A percentile compares a stretch with the other conserved stretches of the same genome.
These are phyloP conservation scores for Phoxinus dragarum DNA, from an alignment of 2,797 vertebrate species.

Conservation along the genomic window DNA sequence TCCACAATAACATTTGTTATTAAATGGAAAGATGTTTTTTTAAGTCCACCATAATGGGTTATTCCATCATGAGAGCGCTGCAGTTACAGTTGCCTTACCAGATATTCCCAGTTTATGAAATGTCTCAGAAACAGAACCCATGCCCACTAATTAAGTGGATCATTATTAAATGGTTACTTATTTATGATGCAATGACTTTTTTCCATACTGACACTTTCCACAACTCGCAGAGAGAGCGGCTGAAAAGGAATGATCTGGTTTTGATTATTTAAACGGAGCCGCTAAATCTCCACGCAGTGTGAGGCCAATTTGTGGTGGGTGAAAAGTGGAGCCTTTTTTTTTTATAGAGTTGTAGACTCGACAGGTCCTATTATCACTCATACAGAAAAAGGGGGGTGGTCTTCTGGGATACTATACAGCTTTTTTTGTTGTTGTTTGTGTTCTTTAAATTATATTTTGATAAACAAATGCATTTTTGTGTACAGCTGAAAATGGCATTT, in stretches of 20 bases:
- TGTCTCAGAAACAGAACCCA: slow-evolving; percentile 16
- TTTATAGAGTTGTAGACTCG: slow-evolving; percentile 78
- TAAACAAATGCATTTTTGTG: background rate
- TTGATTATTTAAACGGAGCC: slow-evolving; percentile 82
- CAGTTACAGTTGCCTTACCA: slow-evolving; percentile 1
- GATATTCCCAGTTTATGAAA: background rate
- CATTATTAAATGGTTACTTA: slow-evolving; percentile 52
- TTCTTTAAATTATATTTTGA: background rate
- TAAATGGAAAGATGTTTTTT: background rate
- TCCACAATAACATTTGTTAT: background rate
- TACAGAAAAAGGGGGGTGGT: slow-evolving; percentile 36
- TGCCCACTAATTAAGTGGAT: slow-evolving; percentile 57
- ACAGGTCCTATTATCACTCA: slow-evolving; percentile 74
- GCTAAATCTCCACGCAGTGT: slow-evolving; percentile 81
- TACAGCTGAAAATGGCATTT: background rate
- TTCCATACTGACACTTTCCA: slow-evolving; percentile 61
- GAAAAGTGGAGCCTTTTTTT: slow-evolving; percentile 62
- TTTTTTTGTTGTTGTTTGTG: background rate
- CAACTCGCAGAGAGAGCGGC: slow-evolving; percentile 2
- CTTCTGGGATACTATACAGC: background rate
- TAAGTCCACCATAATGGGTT: background rate
- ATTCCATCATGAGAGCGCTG: background rate
- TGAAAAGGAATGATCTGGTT: slow-evolving; percentile 71
- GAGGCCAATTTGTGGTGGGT: slow-evolving; percentile 81
- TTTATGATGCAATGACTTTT: slow-evolving; percentile 55